Base-by-base conservation (phyloP, 1,140 invertebrate species). In the Drosophila nigromelanica region DNA sequence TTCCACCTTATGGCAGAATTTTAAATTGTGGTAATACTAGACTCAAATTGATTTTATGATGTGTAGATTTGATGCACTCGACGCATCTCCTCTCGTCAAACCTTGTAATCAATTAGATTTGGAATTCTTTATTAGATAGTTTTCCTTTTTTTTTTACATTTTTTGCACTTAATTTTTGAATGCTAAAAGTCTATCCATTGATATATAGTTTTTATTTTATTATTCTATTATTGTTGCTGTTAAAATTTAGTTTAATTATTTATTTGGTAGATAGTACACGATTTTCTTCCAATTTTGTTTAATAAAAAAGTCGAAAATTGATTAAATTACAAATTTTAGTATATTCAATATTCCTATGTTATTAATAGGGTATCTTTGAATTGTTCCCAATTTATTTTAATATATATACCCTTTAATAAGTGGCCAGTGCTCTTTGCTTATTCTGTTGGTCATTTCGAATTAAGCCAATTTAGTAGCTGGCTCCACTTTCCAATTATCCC, bases 1-100 rank as follows among this genome's bases (percentile, higher is more conserved):
- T 67, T 76, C 60, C 58, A 59, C 58, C 62, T 60, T 37, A 58
- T 35, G 40, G 43, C 59, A 69, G 76, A 66, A 72, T 86, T 72
- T 64, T 72, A 62, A 62, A 61, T 74, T 66, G 35, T 24, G 35
- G 39, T 33, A 47, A 67, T 76, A 70, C 62, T 73, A 40, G n/a
- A 54, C 60, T 51, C 35, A 79, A 79, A 83, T 79, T 79, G 76
- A 79, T 79, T 81, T 81, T 74, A 78, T 74, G 61, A 80, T 70
- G 73, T 81, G 73, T 37, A 39, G 52, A 80, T 69, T 67, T 80
- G 78, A 67, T 58, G 21, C 55, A 62, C 71, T 73, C 64, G 60
- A 18, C 8, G 15, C n/a, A 35, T 15, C 15, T 15, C 10, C 10
- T 24, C 27, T 52, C 30, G n/a, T n/a, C 4, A 5, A 12, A 6